Evolutionary conservation across 2,113 vertebrate species (phyloP).

Genomic region (Tragulus kanchil): DNA sequence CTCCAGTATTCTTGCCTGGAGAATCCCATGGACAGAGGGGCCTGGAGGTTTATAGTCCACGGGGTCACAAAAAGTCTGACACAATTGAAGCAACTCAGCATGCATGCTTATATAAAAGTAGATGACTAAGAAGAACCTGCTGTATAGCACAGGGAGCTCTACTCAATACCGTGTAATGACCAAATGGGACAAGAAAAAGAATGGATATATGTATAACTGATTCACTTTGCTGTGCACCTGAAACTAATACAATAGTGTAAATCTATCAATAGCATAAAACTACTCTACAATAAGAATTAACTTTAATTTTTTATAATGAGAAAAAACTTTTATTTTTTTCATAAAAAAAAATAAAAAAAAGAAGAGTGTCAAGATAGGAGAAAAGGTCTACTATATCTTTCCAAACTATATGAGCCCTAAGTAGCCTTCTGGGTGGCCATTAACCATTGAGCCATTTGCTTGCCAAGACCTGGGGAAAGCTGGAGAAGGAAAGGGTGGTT

Average conservation of each 20-base stretch:
- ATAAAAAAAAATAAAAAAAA: neutral
- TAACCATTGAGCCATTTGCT: neutral
- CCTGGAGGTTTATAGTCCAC: neutral
- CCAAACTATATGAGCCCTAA: neutral
- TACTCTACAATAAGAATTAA: neutral
- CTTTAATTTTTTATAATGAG: neutral
- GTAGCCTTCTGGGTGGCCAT: neutral
- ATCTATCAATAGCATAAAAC: neutral
- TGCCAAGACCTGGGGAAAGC: neutral
- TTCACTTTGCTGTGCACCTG: neutral
- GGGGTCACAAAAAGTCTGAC: accelerated
- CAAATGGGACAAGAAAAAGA: neutral
- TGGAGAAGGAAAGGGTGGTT: neutral
- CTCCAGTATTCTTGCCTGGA: neutral
- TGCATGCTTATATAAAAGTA: neutral
- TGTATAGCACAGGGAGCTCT: neutral
- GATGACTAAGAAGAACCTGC: neutral
- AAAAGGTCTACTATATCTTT: accelerated
- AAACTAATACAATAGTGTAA: neutral
- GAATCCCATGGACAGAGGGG: neutral
- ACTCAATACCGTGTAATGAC: neutral
- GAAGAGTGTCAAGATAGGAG: neutral
- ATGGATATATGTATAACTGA: neutral
- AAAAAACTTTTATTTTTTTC: neutral
- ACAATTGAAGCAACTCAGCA: neutral